Conservation (phyloP, 2,888 invertebrate genomes). For the Panorpa germanica region DNA sequence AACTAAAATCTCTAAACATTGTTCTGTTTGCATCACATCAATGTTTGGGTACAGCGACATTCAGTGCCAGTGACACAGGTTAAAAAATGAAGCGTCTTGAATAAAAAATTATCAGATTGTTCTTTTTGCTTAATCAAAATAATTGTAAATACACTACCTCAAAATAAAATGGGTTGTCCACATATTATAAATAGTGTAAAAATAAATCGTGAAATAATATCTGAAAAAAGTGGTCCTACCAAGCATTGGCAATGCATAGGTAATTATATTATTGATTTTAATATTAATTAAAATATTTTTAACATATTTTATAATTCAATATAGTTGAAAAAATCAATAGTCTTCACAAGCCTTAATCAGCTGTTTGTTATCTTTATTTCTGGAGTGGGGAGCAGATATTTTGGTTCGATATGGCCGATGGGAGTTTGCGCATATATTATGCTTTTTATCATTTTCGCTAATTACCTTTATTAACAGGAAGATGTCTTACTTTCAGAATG, state of each 20-base stretch:
- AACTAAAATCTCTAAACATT: too few species aligned
- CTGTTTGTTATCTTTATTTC: slow-evolving; percentile 26
- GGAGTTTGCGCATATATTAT: slow-evolving; percentile 4
- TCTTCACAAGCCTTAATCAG: slow-evolving; percentile 26
- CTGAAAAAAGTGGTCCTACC: slow-evolving; percentile 30
- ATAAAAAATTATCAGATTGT: too few species aligned
- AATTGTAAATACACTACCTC: too few species aligned
- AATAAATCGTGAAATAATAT: slow-evolving; percentile 29
- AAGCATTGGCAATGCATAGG: slow-evolving; percentile 21
- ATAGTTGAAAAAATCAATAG: neutral
- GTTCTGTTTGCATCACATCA: too few species aligned
- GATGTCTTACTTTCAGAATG: slow-evolving; percentile 28
- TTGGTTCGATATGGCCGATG: slow-evolving; percentile 10
- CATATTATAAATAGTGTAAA: slow-evolving; percentile 47
- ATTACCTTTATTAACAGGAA: slow-evolving; percentile 1
- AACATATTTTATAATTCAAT: neutral
- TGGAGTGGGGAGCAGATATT: slow-evolving; percentile 17
- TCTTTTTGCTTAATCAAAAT: too few species aligned
- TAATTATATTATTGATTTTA: slow-evolving; percentile 12
- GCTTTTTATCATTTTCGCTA: neutral
- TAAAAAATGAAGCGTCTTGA: too few species aligned
- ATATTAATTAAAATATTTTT: slow-evolving; percentile 3
- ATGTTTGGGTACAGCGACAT: too few species aligned
- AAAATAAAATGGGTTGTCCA: slow-evolving; percentile 54
- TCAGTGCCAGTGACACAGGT: too few species aligned